Conservation (phyloP, 2,113 vertebrate species). For the Seriola rivoliana region DNA sequence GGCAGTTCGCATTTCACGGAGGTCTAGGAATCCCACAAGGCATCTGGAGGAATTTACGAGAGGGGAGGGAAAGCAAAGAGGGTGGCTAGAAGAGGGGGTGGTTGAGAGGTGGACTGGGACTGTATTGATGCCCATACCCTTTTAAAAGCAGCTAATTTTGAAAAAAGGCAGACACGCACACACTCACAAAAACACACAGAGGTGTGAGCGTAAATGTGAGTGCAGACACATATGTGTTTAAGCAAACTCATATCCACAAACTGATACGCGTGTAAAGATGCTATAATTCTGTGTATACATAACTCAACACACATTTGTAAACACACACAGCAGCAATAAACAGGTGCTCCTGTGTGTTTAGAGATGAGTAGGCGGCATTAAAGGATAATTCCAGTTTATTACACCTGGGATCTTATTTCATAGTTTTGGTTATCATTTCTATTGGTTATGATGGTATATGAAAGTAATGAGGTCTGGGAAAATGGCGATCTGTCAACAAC, state of each 20-base stretch:
- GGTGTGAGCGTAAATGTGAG: constrained; percentile 37
- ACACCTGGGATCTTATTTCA: constrained; percentile 18
- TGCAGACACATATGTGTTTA: constrained; percentile 26
- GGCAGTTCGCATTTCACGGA: constrained; percentile 81
- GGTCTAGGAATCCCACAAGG: constrained; percentile 82
- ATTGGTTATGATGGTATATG: neutral
- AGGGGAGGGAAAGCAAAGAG: constrained; percentile 53
- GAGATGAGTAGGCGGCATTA: constrained; percentile 43
- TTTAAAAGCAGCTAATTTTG: constrained; percentile 76
- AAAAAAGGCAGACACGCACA: constrained; percentile 44
- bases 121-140: constrained; percentile 64
- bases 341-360: constrained; percentile 41
- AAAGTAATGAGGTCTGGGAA: constrained; percentile 3
- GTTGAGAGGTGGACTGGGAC: constrained; percentile 54
- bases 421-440: constrained; percentile 3
- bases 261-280: constrained; percentile 38
- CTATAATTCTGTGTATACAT: constrained; percentile 27
- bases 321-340: constrained; percentile 33
- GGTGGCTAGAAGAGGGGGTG: constrained; percentile 20
- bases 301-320: constrained; percentile 7
- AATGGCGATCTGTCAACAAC: neutral
- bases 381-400: constrained; percentile 51
- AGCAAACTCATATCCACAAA: constrained; percentile 47
- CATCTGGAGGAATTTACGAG: constrained; percentile 83
- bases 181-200: constrained; percentile 23